Base-by-base conservation (phyloP, 2,888 invertebrate species). In the Bellardia pandia region DNA sequence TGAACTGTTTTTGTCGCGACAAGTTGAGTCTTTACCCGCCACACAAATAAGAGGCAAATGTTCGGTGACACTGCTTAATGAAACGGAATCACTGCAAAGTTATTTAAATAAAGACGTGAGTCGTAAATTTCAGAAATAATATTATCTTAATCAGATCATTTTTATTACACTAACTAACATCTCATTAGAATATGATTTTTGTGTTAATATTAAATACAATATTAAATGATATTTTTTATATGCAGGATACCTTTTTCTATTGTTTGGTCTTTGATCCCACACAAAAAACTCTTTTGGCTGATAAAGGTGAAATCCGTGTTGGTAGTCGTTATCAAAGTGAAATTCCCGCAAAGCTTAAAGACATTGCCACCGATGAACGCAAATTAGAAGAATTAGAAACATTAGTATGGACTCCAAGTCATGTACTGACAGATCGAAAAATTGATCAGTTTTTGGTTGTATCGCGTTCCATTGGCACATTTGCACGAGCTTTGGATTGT, bases 11-110 rank as follows among this genome's bases (percentile, higher is more conserved):
- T 96, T 99, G 90, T 99, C 99, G 72, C 96, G 99, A 91, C 98
- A 98, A 95, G 98, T 99, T 92, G 99, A 99, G 94, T 99, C 99
- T 86, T 95, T 99, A 94, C 99, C 99, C 87, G 99, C 99, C 90
- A 99, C 99, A 88, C 98, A 99, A 95, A 99, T 99, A 92, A 96
- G 99, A 93, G 99, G 99, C 94, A 99, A 99, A 95, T 99, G 99
- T 95, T 97, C 98, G 91, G 99, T 99, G 91, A 99, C 99, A 90
- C 95, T 99, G 91, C 96, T 99, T 94, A 99, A 99, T 95, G 99
- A 99, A 95, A 99, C 99, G 84, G 99, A 99, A 95, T 98, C 98
- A 90, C 95, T 99, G 92, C 95, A 96, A 93, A 98, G 98, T 94
- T 99, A 99, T 95, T 96, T 99, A 93, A 97, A 98, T 95, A 98